phyloP scores from a whole-genome alignment of 2,797 vertebrate species.

The Typhlichthys subterraneus region DNA sequence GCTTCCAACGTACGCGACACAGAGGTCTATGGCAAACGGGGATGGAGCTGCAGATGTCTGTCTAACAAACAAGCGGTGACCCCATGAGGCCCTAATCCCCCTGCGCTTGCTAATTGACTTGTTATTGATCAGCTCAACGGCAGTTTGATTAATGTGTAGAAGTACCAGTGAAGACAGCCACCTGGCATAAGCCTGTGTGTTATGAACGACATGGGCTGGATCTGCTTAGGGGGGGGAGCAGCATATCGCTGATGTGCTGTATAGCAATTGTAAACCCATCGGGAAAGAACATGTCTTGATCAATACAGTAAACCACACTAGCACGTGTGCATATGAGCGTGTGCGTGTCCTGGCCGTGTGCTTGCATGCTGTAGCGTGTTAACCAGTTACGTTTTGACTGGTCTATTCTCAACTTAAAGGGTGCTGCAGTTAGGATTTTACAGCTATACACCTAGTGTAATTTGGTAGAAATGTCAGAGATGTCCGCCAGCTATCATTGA shows the following conservation, averaged over 20 bases:
- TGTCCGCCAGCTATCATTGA: too few relatives aligned
- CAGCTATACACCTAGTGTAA: too few relatives aligned
- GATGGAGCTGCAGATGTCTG: constrained; percentile 75
- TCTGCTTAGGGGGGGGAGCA: constrained; percentile 54
- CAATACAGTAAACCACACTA: neutral
- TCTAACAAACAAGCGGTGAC: constrained; percentile 78
- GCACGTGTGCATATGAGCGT: constrained; percentile 1
- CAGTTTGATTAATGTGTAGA: constrained; percentile 79
- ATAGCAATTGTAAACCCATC: constrained; percentile 27
- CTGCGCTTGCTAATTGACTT: constrained; percentile 76
- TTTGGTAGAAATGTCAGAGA: too few relatives aligned
- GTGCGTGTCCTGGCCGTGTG: neutral
- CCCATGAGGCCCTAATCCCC: constrained; percentile 73
- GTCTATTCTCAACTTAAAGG: too few relatives aligned
- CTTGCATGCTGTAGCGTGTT: too few relatives aligned
- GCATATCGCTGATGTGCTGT: constrained; percentile 46
- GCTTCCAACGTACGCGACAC: constrained; percentile 58
- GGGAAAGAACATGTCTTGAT: too few relatives aligned
- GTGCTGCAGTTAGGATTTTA: too few relatives aligned
- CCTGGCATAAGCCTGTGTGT: constrained; percentile 71
- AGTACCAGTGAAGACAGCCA: constrained; percentile 71
- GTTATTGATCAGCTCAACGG: constrained; percentile 83
- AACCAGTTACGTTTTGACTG: too few relatives aligned
- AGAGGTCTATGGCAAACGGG: constrained; percentile 45
- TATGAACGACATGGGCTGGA: constrained; percentile 67